phyloP scores from a whole-genome alignment of 2,113 vertebrate species.

The Tympanuchus pallidicinctus region DNA sequence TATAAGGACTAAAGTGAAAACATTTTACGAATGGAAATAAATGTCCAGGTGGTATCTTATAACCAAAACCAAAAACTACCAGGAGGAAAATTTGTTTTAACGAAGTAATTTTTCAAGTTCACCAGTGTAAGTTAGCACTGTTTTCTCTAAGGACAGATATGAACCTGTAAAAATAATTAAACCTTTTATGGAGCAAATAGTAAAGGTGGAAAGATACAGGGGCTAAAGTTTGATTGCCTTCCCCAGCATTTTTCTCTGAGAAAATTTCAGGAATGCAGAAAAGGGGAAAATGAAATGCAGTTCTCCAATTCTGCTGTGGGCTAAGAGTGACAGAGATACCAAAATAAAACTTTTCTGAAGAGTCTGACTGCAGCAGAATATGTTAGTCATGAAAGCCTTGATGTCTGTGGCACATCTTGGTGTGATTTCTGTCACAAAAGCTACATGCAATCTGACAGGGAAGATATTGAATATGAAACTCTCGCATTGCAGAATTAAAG shows the following conservation, averaged over 20 bases:
- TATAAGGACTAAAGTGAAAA: neutral
- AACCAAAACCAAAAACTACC: neutral
- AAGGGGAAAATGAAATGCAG: neutral
- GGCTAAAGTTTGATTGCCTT: neutral
- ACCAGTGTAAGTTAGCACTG: neutral
- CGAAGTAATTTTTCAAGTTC: constrained; percentile 49
- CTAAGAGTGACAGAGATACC: neutral
- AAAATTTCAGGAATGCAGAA: neutral
- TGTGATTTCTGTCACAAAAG: neutral
- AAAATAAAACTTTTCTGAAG: neutral
- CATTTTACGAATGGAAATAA: neutral
- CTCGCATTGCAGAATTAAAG: neutral
- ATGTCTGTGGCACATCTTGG: neutral
- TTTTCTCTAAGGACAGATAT: neutral
- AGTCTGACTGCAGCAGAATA: neutral
- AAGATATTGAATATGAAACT: neutral
- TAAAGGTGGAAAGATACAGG: constrained; percentile 3
- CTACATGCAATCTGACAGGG: neutral
- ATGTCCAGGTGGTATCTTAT: neutral
- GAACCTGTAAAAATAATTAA: constrained; percentile 45
- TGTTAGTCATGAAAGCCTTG: neutral
- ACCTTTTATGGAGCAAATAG: constrained; percentile 15
- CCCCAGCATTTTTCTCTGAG: neutral
- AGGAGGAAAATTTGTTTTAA: constrained; percentile 9
- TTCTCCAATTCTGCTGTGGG: neutral